These are phyloP conservation scores for Hippocampus zosterae DNA, from an alignment of 2,113 vertebrate genomes.

Conservation along the genomic window DNA sequence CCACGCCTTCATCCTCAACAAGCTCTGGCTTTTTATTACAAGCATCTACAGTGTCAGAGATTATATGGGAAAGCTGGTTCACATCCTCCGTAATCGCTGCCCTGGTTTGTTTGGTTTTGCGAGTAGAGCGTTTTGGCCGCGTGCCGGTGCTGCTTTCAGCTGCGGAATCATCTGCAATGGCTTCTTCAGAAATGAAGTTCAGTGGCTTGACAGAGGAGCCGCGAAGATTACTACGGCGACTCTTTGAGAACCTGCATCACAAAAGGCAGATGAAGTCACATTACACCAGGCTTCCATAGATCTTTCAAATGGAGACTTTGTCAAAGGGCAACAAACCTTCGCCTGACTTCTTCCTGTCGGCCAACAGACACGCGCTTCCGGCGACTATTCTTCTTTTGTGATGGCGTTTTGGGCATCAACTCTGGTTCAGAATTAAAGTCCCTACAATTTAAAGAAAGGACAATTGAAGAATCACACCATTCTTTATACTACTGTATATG, in stretches of 20 bases:
- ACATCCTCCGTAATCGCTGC: constrained; percentile 26
- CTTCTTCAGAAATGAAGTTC: constrained; percentile 59
- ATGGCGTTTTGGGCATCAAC: constrained; percentile 94
- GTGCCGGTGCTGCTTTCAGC: constrained; percentile 19
- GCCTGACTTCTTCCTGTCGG: constrained; percentile 68
- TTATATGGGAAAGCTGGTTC: constrained; percentile 9
- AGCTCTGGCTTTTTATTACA: constrained; percentile 25
- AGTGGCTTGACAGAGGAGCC: constrained; percentile 61
- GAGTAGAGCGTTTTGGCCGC: constrained; percentile 59
- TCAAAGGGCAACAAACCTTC: constrained; percentile 68
- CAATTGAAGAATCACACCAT: constrained; percentile 4
- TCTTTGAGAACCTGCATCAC: constrained; percentile 66
- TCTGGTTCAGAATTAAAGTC: constrained; percentile 82
- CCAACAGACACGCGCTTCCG: constrained; percentile 74
- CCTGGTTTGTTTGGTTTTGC: constrained; percentile 58
- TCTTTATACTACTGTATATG: not conserved
- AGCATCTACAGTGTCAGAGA: constrained; percentile 9
- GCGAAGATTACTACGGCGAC: constrained; percentile 71
- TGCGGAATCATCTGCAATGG: constrained; percentile 3
- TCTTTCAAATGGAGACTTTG: not conserved
- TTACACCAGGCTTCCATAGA: not conserved
- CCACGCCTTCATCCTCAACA: not conserved
- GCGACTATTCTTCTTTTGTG: constrained; percentile 84
- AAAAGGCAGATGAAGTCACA: not conserved
- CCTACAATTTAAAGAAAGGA: constrained; percentile 49